Evolutionary conservation across 64 coral and sea anemone species (phyloP), one percentile per base, ranked within the genome.

Genomic region (Actinia equina): DNA sequence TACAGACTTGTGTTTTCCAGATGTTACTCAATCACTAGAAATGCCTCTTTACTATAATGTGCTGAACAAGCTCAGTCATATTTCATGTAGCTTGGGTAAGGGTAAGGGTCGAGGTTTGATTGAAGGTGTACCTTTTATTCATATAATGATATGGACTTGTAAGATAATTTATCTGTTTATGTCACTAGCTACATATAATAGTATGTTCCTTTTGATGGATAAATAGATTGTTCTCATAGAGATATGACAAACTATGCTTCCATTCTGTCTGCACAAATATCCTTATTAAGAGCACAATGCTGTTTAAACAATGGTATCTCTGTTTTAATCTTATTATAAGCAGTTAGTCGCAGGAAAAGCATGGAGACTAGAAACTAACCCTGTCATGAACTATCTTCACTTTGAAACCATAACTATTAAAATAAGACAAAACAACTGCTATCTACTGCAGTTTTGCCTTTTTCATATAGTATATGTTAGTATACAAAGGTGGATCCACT

Each of bases 21-120:
- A 74, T 74, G 26, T 74, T 74, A 30, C 37, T 74, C 69, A 74
- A 74, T 74, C 69, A 74, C 11, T 26, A 74, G 27, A 74, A 74
- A 74, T 74, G 69, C 25, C 12, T 8, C 27, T 74, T 74, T 6
- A 7, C 62, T 65, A 23, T 65, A n/a, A 41, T 74, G 41, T 74
- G 2, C 63, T n/a, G 23, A 69, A 69, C 63, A 69, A 69, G 63
- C 23, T 23, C 22, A 74, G 69, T 74, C 69, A 42, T 74, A 30
- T 74, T 74, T 30, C 27, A 15, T 10, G 69, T 42, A 74, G n/a
- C 6, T 26, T 27, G 13, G 37, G 37, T 74, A 30, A 9, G 26
- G 13, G 25, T 74, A 5, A 6, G 63, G 63, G 63, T 69, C 7
- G 63, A 23, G 63, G 20, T 69, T 69, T 69, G 63, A 69, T 69